A percentile compares a stretch with the other conserved stretches of the same genome.
Conservation (phyloP, 2,113 vertebrate species). For the Donacobius atricapilla region DNA sequence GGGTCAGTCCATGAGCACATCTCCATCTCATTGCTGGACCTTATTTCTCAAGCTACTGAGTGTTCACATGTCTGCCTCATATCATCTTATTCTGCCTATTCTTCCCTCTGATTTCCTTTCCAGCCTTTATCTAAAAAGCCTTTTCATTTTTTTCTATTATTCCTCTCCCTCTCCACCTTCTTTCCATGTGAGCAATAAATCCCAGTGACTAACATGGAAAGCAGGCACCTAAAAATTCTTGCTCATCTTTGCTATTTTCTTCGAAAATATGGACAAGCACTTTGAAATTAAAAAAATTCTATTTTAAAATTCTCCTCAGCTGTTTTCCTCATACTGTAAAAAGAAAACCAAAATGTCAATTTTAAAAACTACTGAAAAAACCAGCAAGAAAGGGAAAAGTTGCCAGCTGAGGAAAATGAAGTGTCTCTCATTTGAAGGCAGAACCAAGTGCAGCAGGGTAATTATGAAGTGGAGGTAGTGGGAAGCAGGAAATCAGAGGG, state of each 20-base stretch:
- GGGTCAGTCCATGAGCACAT: neutral
- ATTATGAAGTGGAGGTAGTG: neutral
- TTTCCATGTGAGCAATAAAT: neutral
- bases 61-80: neutral
- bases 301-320: neutral
- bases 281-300: neutral
- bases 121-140: neutral
- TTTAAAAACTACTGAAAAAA: neutral
- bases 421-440: neutral
- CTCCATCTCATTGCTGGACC: neutral
- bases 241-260: neutral
- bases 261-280: neutral
- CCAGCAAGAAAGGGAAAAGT: neutral
- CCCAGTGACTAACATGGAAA: neutral
- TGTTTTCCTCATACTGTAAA: neutral
- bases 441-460: neutral
- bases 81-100: conserved; percentile 21
- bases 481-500: neutral
- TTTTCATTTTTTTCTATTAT: conserved; percentile 8
- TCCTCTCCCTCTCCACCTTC: neutral
- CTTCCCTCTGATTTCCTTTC: neutral
- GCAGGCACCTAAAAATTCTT: neutral
- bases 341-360: neutral
- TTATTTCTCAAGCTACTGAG: neutral
- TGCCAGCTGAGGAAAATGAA: neutral